phyloP scores from a whole-genome alignment of 2,797 vertebrate genomes.

The Vespertilio murinus region DNA sequence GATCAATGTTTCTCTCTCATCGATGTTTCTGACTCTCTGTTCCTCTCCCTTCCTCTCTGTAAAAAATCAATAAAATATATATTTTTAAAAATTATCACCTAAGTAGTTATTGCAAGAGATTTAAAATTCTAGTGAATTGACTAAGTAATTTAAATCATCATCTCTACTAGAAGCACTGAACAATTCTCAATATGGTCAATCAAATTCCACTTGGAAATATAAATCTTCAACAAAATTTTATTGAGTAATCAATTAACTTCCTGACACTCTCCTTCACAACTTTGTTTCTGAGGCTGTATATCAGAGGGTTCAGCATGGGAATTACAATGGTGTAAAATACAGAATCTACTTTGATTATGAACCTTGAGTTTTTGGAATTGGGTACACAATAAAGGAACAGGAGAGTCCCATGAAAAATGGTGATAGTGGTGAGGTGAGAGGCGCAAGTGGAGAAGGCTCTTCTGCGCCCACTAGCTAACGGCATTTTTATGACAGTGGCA shows the following conservation, averaged over 20 bases:
- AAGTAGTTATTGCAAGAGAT: not conserved
- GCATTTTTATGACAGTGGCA: not conserved
- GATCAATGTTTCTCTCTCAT: no score
- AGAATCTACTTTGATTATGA: constrained; percentile 9
- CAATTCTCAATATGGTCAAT: not conserved
- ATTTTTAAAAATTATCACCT: not conserved
- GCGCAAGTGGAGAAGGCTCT: constrained; percentile 56
- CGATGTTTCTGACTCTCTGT: no score
- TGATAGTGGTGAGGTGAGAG: not conserved
- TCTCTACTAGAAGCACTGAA: not conserved
- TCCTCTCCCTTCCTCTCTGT: no score
- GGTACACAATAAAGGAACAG: constrained; percentile 27
- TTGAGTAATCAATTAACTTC: not conserved
- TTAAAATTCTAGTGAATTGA: not conserved
- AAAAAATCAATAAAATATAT: no score
- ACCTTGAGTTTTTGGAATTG: not conserved
- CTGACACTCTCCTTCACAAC: not conserved
- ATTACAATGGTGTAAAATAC: constrained; percentile 5
- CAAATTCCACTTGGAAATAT: not conserved
- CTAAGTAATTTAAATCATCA: not conserved
- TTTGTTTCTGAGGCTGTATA: not conserved
- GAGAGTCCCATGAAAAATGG: not conserved
- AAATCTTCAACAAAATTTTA: not conserved
- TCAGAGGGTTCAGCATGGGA: constrained; percentile 41
- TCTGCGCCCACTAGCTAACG: not conserved